Evolutionary conservation across 2,113 vertebrate genomes (phyloP).

Genomic region (Apteryx owenii): DNA sequence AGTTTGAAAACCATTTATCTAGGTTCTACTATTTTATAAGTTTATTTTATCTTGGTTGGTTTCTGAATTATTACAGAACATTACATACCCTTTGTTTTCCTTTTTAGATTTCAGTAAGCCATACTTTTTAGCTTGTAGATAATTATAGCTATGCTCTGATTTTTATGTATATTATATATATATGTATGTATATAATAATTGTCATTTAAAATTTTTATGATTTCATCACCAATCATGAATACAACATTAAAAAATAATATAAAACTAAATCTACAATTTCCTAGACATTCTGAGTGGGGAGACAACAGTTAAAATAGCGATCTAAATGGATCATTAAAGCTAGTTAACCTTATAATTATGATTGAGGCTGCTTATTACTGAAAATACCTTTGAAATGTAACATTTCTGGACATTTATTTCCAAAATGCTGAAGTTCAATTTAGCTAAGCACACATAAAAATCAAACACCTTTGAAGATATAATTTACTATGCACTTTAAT

Average conservation of each 20-base stretch:
- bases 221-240: not conserved
- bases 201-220: not conserved
- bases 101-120: not conserved
- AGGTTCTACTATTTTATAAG: not conserved
- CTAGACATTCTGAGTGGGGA: not conserved
- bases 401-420: not conserved
- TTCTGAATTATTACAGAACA: not conserved
- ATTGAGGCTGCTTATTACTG: not conserved
- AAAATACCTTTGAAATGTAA: not conserved
- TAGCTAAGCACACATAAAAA: not conserved
- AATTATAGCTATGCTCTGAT: not conserved
- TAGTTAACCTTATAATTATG: not conserved
- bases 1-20: not conserved
- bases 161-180: not conserved
- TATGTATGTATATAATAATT: not conserved
- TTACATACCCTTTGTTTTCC: not conserved
- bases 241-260: not conserved
- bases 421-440: not conserved
- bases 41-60: not conserved
- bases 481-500: not conserved
- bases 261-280: not conserved
- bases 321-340: not conserved
- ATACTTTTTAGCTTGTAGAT: not conserved
- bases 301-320: not conserved
- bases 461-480: not conserved